Conservation (phyloP, 2,113 vertebrate species). For the sheep (Ovis aries) region ARS-UI_Ramb_v3.0 NC_056060.1:72192501-72193000, state of each 20-base stretch:
- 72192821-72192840: not conserved
- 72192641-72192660: not conserved
- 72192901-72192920: not conserved
- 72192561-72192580: not conserved
- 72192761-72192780: not conserved
- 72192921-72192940: not conserved
- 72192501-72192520: not conserved
- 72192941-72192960: not conserved
- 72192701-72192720: not conserved
- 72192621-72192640: not conserved
- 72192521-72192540: not conserved
- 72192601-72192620: not conserved
- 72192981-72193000: not conserved
- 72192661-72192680: not conserved
- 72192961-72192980: not conserved
- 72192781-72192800: not conserved
- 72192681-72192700: not conserved
- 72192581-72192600: not conserved
- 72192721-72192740: not conserved
- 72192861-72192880: not conserved
- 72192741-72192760: not conserved
- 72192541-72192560: not conserved
- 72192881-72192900: not conserved
- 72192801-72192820: not conserved
- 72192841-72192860: not conserved